Percentiles rank a stretch among this genome's conserved stretches.
Evolutionary conservation across 2,888 invertebrate species (phyloP).

Genomic region (Hirtodrosophila trivittata): DNA sequence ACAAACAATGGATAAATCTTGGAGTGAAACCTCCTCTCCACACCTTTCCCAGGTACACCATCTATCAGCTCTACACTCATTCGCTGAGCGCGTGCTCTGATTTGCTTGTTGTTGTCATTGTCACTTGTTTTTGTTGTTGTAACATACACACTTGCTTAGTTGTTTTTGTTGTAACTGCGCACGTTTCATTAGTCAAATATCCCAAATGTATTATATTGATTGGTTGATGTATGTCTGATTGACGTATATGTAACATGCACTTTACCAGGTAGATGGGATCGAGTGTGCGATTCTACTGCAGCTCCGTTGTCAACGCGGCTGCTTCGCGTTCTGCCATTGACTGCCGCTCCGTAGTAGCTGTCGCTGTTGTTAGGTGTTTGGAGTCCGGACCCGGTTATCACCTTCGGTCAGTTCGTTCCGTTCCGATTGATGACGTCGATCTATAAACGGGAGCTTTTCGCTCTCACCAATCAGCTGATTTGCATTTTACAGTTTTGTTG

Average conservation of each 20-base stretch:
- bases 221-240: constrained; percentile 39
- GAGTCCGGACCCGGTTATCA: constrained; percentile 53
- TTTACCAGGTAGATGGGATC: constrained; percentile 6
- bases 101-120: constrained; percentile 14
- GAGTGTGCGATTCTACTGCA: constrained; percentile 54
- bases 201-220: background rate
- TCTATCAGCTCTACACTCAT: constrained; percentile 42
- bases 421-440: constrained; percentile 47
- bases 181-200: constrained; percentile 1
- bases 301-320: constrained; percentile 71
- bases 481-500: constrained; percentile 20
- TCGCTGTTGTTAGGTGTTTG: constrained; percentile 34
- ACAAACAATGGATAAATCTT: constrained; percentile 27
- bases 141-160: constrained; percentile 16
- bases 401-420: constrained; percentile 42
- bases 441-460: constrained; percentile 30
- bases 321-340: constrained; percentile 74
- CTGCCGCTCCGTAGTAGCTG: constrained; percentile 46
- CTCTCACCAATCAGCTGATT: constrained; percentile 51
- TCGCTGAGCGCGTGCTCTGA: constrained; percentile 56
- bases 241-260: constrained; percentile 30
- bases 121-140: constrained; percentile 24
- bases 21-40: constrained; percentile 10
- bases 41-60: constrained; percentile 27
- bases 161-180: constrained; percentile 10